Evolutionary conservation across 2,797 vertebrate species (phyloP).

Genomic region (Tympanoctomys barrerae): DNA sequence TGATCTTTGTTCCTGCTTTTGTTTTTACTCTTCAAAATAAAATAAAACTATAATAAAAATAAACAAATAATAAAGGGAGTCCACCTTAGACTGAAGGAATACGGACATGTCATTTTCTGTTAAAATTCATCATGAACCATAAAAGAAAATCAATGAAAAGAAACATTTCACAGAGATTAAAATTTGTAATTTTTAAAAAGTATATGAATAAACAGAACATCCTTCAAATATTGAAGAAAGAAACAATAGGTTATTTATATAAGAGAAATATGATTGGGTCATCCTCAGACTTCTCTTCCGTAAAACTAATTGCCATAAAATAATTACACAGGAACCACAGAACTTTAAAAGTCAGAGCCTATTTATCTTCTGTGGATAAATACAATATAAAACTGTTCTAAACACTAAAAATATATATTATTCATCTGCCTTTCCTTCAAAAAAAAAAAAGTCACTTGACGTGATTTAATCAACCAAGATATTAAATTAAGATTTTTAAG

Average conservation of each 20-base stretch:
- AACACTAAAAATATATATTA: not conserved
- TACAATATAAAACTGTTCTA: constrained; percentile 46
- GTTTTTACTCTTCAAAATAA: no score
- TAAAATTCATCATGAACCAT: constrained; percentile 38
- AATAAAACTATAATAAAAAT: no score
- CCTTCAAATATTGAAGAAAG: constrained; percentile 26
- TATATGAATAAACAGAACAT: constrained; percentile 56
- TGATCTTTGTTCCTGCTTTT: no score
- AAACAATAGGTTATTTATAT: constrained; percentile 50
- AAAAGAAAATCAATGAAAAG: constrained; percentile 31
- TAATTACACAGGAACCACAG: not conserved
- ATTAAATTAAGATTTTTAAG: constrained; percentile 53
- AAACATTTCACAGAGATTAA: constrained; percentile 45
- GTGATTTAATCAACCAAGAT: constrained; percentile 9
- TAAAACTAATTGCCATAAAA: constrained; percentile 52
- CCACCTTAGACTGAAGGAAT: not conserved
- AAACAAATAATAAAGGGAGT: constrained; percentile 17
- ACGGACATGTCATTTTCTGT: not conserved
- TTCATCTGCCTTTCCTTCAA: not conserved
- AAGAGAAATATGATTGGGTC: constrained; percentile 48
- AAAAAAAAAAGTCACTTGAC: not conserved
- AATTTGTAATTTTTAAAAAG: constrained; percentile 54
- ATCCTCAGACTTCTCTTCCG: not conserved
- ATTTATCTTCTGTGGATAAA: constrained; percentile 39
- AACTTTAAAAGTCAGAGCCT: constrained; percentile 1